A percentile compares a stretch with the other conserved stretches of the same genome.
Conservation (phyloP, 2,888 invertebrate genomes). For the Caenorhabditis auriculariae region DNA sequence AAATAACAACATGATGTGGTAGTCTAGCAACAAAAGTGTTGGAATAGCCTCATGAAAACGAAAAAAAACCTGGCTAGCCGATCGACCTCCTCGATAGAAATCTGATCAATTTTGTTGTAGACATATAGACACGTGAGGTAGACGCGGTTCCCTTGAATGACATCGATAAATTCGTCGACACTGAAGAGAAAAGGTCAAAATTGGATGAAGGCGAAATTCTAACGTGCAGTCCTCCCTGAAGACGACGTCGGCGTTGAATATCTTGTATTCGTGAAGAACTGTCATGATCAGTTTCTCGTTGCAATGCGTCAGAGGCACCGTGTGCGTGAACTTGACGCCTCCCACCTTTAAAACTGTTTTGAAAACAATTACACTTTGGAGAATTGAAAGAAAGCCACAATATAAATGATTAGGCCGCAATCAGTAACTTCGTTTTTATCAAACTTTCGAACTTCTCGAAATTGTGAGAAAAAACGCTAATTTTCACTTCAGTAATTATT, state of each 20-base stretch:
- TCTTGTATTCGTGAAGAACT: constrained; percentile 95
- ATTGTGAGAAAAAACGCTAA: neutral
- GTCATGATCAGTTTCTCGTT: constrained; percentile 96
- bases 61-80: constrained; percentile 72
- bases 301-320: constrained; percentile 85
- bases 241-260: constrained; percentile 74
- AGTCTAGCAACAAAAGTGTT: constrained; percentile 7
- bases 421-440: too few species aligned
- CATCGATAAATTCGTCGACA: constrained; percentile 92
- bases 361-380: neutral
- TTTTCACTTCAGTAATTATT: neutral
- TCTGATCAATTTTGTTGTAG: constrained; percentile 99
- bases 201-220: constrained; percentile 4
- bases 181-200: constrained; percentile 30
- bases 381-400: neutral
- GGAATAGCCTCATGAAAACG: neutral
- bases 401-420: too few species aligned
- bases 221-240: constrained; percentile 93
- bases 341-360: constrained; percentile 67
- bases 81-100: constrained; percentile 79
- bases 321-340: constrained; percentile 93
- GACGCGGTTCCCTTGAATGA: constrained; percentile 71
- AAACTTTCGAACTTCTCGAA: too few species aligned
- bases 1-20: constrained; percentile 68
- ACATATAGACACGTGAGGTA: constrained; percentile 95